phyloP scores from a whole-genome alignment of 2,113 vertebrate species.

The Apteryx owenii region DNA sequence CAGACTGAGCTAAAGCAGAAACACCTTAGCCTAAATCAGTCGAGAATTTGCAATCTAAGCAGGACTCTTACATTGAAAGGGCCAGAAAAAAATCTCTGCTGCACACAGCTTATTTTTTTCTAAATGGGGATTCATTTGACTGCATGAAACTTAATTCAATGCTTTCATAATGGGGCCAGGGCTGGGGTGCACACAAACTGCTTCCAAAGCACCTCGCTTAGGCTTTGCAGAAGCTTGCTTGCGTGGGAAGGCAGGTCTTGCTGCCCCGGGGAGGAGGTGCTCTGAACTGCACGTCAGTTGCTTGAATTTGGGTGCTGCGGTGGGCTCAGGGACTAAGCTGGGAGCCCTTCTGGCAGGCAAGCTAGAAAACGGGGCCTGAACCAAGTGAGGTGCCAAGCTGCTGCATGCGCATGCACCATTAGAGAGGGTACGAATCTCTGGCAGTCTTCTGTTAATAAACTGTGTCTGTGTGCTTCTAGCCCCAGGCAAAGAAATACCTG shows the following conservation, averaged over 20 bases:
- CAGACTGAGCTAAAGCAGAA: not conserved
- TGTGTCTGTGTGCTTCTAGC: not conserved
- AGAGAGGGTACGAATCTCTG: not conserved
- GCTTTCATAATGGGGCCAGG: not conserved
- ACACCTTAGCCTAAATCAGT: not conserved
- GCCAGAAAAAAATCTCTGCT: not conserved
- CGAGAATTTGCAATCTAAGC: not conserved
- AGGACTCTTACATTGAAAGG: not conserved
- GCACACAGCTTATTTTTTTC: not conserved
- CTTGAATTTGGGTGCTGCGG: not conserved
- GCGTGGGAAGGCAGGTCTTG: not conserved
- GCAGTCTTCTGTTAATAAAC: not conserved
- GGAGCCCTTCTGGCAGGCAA: not conserved
- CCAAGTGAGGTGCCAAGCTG: not conserved
- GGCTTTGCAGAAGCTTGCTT: not conserved
- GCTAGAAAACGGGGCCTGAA: not conserved
- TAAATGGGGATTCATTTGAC: not conserved
- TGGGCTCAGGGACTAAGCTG: not conserved
- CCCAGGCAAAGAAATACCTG: not conserved
- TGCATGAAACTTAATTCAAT: not conserved
- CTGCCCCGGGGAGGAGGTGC: too few relatives aligned
- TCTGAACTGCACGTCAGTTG: accelerated
- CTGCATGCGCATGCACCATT: not conserved
- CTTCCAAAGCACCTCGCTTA: not conserved
- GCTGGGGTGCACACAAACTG: not conserved